Percentiles rank a stretch among this genome's conserved stretches.
phyloP scores from a whole-genome alignment of 2,113 vertebrate genomes.

The Mirza zaza region DNA sequence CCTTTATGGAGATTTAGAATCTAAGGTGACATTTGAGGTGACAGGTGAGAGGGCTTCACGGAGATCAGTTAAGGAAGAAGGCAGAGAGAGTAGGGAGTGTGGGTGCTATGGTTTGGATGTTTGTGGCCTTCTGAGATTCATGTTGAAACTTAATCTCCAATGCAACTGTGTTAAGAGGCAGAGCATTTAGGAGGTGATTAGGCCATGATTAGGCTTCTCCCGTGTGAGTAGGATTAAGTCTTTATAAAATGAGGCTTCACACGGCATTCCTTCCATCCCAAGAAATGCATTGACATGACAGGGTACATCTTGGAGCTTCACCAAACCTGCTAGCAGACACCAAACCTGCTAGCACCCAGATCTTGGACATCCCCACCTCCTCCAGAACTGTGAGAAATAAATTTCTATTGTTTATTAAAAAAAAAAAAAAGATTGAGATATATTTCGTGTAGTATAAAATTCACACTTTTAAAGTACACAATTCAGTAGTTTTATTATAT shows the following conservation, averaged over 20 bases:
- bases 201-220: background rate
- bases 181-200: too few relatives aligned
- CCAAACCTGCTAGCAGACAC: too few relatives aligned
- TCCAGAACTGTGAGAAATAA: background rate
- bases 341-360: background rate
- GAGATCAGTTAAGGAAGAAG: background rate
- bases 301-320: background rate
- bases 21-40: background rate
- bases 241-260: background rate
- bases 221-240: background rate
- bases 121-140: background rate
- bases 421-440: background rate
- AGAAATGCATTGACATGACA: too few relatives aligned
- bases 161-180: background rate
- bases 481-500: background rate
- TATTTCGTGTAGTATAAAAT: background rate
- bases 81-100: background rate
- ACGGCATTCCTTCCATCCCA: rapidly evolving
- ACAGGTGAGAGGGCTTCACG: background rate
- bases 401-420: background rate
- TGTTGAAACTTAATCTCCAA: background rate
- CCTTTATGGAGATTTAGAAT: background rate
- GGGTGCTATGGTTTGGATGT: background rate
- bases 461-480: background rate
- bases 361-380: background rate